A percentile compares a stretch with the other conserved stretches of the same genome.
phyloP scores from a whole-genome alignment of 2,888 invertebrate genomes.

The Athalia circularis region DNA sequence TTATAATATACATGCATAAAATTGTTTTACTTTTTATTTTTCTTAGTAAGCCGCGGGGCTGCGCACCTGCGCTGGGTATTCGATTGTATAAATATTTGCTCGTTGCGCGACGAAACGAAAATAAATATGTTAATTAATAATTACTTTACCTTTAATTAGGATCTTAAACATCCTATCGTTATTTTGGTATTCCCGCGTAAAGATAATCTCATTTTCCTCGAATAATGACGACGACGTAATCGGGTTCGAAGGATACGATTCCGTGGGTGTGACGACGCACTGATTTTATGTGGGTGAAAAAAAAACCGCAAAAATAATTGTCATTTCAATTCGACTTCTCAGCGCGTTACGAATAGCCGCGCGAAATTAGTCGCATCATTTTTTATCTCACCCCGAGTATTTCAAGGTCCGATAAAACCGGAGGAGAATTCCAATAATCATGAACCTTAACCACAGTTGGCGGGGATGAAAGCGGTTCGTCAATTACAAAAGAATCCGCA shows the following conservation, averaged over 20 bases:
- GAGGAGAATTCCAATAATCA: background rate
- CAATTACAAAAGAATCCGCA: background rate
- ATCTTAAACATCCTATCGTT: constrained; percentile 49
- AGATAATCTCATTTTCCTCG: background rate
- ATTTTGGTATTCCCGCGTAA: constrained; percentile 45
- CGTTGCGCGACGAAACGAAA: background rate
- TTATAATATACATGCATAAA: too few species aligned
- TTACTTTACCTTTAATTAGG: constrained; percentile 48
- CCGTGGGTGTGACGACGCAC: background rate
- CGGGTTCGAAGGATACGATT: background rate
- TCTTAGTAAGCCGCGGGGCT: too few species aligned
- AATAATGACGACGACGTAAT: background rate
- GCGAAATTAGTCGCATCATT: background rate
- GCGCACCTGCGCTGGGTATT: too few species aligned
- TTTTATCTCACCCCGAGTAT: constrained; percentile 11
- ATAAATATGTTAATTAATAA: background rate
- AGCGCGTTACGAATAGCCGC: too few species aligned
- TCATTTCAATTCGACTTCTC: background rate
- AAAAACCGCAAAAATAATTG: background rate
- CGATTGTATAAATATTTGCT: background rate
- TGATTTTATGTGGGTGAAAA: too few species aligned
- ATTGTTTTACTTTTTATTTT: too few species aligned
- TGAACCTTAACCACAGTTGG: background rate
- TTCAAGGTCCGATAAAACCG: constrained; percentile 6
- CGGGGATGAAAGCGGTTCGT: background rate